These are phyloP conservation scores for Dryadula phaetusa DNA, from an alignment of 2,888 invertebrate genomes.

Conservation along the genomic window DNA sequence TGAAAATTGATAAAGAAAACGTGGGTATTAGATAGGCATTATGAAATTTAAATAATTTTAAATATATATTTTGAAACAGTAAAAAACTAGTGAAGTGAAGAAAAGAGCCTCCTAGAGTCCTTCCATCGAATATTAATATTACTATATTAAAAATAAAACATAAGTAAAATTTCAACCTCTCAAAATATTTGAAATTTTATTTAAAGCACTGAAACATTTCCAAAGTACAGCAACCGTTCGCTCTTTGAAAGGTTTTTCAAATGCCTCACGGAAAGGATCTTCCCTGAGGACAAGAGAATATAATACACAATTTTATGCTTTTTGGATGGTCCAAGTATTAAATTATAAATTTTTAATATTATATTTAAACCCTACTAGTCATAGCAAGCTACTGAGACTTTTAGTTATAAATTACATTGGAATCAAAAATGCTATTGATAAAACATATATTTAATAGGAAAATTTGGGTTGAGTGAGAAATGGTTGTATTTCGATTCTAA, in stretches of 20 bases:
- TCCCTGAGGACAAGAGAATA: conserved; percentile 43
- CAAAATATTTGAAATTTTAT: conserved; percentile 4
- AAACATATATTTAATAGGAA: no score
- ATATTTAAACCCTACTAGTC: no score
- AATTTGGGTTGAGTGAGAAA: no score
- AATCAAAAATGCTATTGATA: no score
- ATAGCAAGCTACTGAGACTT: no score
- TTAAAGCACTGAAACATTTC: conserved; percentile 23
- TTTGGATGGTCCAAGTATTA: conserved; percentile 29
- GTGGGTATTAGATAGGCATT: no score
- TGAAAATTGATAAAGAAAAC: no score
- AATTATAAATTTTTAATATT: not conserved
- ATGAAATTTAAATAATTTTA: no score
- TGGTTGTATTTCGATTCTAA: no score
- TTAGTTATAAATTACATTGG: no score
- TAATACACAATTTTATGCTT: conserved; percentile 48
- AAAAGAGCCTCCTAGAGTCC: not conserved
- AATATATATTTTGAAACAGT: no score
- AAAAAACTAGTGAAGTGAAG: no score
- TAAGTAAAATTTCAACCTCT: not conserved
- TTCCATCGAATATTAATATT: not conserved
- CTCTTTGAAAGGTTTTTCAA: conserved; percentile 54
- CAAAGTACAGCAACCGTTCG: conserved; percentile 49
- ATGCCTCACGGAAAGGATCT: conserved; percentile 47
- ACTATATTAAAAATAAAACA: not conserved